phyloP scores from a whole-genome alignment of 2,888 invertebrate species.

The Coecobrya sp. region DNA sequence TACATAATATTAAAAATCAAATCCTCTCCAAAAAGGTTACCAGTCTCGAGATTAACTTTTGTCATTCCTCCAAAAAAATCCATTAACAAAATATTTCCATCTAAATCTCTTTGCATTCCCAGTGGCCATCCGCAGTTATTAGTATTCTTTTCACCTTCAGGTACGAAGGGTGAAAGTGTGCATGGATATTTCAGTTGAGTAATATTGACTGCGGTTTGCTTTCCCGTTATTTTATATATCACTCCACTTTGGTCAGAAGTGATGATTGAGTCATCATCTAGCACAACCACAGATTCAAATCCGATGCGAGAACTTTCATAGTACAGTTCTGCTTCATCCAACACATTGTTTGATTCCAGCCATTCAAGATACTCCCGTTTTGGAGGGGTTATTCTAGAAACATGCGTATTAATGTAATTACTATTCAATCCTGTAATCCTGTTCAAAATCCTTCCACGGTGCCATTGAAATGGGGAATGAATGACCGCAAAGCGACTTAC shows the following conservation, averaged over 20 bases:
- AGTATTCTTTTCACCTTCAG: background rate
- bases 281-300: conserved; percentile 25
- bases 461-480: no score
- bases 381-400: conserved; percentile 45
- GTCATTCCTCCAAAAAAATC: conserved; percentile 71
- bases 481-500: conserved; percentile 28
- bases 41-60: conserved; percentile 92
- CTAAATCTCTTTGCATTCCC: conserved; percentile 92
- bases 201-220: conserved; percentile 12
- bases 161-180: background rate
- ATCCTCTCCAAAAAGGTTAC: no score
- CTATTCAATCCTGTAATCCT: no score
- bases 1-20: no score
- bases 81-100: conserved; percentile 56
- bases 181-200: conserved; percentile 53
- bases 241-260: conserved; percentile 45
- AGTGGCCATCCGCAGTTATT: conserved; percentile 95
- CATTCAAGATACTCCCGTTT: background rate
- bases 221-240: conserved; percentile 25
- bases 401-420: no score
- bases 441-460: no score
- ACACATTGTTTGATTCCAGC: conserved; percentile 30
- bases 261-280: conserved; percentile 37
- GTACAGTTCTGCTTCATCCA: conserved; percentile 48
- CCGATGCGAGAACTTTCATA: conserved; percentile 47